phyloP scores from a whole-genome alignment of 2,888 invertebrate genomes.

The Trissolcus japonicus region DNA sequence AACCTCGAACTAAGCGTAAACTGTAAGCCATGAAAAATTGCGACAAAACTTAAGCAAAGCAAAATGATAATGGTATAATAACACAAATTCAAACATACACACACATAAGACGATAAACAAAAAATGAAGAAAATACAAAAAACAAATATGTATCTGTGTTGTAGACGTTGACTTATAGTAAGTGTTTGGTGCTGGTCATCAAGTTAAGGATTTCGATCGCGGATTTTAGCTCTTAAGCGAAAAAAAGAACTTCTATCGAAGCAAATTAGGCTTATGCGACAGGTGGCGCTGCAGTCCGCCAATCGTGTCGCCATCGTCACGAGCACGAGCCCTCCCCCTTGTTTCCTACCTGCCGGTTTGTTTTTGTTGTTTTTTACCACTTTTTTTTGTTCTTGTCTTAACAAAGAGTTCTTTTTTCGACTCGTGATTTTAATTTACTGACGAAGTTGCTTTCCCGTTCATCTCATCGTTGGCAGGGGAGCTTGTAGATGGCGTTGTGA shows the following conservation, averaged over 20 bases:
- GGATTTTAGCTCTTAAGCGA: slow-evolving; percentile 56
- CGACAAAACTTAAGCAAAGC: slow-evolving; percentile 34
- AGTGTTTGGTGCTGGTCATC: slow-evolving; percentile 76
- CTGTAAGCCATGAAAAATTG: slow-evolving; percentile 18
- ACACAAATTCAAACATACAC: slow-evolving; percentile 43
- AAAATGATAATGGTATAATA: slow-evolving; percentile 21
- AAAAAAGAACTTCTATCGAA: slow-evolving; percentile 28
- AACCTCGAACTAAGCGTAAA: slow-evolving; percentile 17
- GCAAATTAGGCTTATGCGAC: slow-evolving; percentile 35
- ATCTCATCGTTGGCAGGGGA: not conserved
- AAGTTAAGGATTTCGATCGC: slow-evolving; percentile 68
- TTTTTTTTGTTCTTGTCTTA: slow-evolving; percentile 1
- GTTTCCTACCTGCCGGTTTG: slow-evolving; percentile 14
- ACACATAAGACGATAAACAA: slow-evolving; percentile 30
- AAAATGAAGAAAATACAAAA: slow-evolving; percentile 47
- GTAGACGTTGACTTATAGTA: slow-evolving; percentile 73
- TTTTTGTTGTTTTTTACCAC: slow-evolving; percentile 21
- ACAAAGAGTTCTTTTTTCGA: not conserved
- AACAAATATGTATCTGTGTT: slow-evolving; percentile 74
- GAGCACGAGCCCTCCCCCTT: slow-evolving; percentile 20
- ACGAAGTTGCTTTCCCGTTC: not conserved
- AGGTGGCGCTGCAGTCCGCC: slow-evolving; percentile 17
- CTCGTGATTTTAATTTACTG: not conserved
- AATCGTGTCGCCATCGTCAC: slow-evolving; percentile 24
- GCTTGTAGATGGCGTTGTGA: not conserved